These are phyloP conservation scores for Lanius ludovicianus DNA, from an alignment of 2,113 vertebrate genomes.

Conservation along the genomic window DNA sequence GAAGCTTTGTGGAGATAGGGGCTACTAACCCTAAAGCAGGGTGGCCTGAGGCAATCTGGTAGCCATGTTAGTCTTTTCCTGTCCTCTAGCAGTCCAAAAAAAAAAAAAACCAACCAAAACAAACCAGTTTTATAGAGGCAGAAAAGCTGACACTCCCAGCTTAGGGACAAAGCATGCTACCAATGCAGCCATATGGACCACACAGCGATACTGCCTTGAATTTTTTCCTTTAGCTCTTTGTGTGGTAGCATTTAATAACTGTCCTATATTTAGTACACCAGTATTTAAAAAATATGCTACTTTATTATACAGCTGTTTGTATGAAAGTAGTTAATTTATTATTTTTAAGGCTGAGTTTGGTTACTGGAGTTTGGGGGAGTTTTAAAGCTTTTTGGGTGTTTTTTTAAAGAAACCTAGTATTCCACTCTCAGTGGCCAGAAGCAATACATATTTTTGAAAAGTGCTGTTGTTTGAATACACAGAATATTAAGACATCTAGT, in stretches of 20 bases:
- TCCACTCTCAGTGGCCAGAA: not conserved
- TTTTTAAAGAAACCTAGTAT: not conserved
- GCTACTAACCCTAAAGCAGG: not conserved
- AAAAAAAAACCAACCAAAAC: not conserved
- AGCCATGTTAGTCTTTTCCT: not conserved
- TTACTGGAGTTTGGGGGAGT: not conserved
- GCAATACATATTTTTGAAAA: not conserved
- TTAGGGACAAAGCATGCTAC: not conserved
- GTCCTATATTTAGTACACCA: not conserved
- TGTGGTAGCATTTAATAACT: not conserved
- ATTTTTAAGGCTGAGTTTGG: not conserved
- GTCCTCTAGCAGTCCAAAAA: not conserved
- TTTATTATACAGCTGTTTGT: not conserved
- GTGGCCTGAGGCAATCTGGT: not conserved
- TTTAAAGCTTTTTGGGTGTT: not conserved
- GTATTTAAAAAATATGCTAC: not conserved
- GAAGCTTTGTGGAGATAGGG: accelerated
- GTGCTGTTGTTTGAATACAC: not conserved
- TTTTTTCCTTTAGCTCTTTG: not conserved
- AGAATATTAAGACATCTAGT: not conserved
- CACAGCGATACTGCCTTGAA: not conserved
- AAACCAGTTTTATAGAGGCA: not conserved
- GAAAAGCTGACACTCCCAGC: not conserved
- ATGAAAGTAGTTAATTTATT: not conserved
- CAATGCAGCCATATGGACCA: not conserved